Evolutionary conservation across 2,888 invertebrate species (phyloP).

Genomic region (Megalurothrips usitatus): DNA sequence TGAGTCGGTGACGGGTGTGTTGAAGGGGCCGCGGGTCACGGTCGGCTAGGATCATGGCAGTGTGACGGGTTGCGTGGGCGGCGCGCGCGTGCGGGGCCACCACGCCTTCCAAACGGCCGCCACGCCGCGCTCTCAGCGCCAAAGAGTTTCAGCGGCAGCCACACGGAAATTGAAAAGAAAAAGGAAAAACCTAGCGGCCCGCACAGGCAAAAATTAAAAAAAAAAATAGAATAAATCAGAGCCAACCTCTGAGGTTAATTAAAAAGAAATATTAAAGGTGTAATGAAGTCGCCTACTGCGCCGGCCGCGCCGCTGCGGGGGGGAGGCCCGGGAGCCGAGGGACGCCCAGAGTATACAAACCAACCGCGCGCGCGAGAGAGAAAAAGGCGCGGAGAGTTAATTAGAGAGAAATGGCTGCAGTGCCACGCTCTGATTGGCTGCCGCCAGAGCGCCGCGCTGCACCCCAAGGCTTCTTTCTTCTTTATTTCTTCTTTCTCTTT

Average conservation of each 20-base stretch:
- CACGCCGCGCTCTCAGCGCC: too few relatives aligned
- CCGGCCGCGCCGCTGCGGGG: background rate
- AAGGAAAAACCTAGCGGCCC: too few relatives aligned
- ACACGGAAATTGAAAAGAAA: too few relatives aligned
- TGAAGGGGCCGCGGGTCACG: too few relatives aligned
- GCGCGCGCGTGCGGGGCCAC: too few relatives aligned
- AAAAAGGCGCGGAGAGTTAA: slow-evolving; percentile 2
- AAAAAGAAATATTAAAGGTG: slow-evolving; percentile 20
- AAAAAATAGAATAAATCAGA: background rate
- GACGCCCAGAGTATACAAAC: slow-evolving; percentile 10
- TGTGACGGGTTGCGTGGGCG: too few relatives aligned
- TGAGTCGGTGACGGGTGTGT: too few relatives aligned
- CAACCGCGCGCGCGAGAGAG: background rate
- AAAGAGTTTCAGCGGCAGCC: too few relatives aligned
- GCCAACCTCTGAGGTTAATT: slow-evolving; percentile 14
- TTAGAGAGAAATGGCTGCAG: slow-evolving; percentile 16
- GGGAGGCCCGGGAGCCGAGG: background rate
- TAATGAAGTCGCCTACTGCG: slow-evolving; percentile 4
- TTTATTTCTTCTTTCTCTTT: too few relatives aligned
- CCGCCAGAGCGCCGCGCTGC: background rate
- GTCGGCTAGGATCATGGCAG: too few relatives aligned
- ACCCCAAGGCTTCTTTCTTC: background rate
- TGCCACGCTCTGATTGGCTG: slow-evolving; percentile 5
- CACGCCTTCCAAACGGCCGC: too few relatives aligned
- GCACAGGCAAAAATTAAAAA: too few relatives aligned